These are phyloP conservation scores for Megamerina dolium DNA, from an alignment of 2,888 invertebrate species.

Conservation along the genomic window DNA sequence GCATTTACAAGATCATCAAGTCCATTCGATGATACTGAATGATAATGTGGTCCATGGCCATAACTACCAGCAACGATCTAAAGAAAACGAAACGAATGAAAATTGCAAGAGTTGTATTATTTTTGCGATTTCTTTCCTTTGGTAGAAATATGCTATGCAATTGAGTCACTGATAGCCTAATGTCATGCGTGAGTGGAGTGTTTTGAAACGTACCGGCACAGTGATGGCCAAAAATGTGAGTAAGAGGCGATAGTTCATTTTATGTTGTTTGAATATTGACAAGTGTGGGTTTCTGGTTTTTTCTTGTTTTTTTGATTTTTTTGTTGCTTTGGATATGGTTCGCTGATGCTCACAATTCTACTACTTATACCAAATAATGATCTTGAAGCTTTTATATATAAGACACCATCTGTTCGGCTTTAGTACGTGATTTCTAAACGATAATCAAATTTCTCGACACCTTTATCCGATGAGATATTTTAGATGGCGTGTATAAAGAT, in stretches of 20 bases:
- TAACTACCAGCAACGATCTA: constrained; percentile 4
- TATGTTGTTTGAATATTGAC: constrained; percentile 24
- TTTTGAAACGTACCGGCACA: constrained; percentile 45
- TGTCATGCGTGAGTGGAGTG: too few species aligned
- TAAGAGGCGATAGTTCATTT: constrained; percentile 39
- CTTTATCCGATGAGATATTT: too few species aligned
- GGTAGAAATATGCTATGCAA: background rate
- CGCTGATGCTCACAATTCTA: constrained; percentile 14
- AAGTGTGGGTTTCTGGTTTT: too few species aligned
- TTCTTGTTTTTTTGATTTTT: too few species aligned
- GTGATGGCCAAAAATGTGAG: constrained; percentile 39
- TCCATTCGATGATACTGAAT: constrained; percentile 24
- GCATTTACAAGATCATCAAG: constrained; percentile 38
- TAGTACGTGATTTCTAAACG: constrained; percentile 17
- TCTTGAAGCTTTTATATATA: constrained; percentile 24
- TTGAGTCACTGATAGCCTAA: too few species aligned
- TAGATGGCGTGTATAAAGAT: too few species aligned
- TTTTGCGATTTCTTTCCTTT: too few species aligned
- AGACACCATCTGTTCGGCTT: constrained; percentile 4
- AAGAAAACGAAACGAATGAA: constrained; percentile 1
- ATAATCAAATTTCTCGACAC: background rate
- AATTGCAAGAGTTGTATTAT: background rate
- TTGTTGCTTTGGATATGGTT: constrained; percentile 14
- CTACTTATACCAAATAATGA: constrained; percentile 17
- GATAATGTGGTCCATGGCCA: constrained; percentile 12